Percentiles rank a stretch among this genome's conserved stretches.
Evolutionary conservation across 2,797 vertebrate species (phyloP).

Genomic region (Hephaestus fuliginosus): DNA sequence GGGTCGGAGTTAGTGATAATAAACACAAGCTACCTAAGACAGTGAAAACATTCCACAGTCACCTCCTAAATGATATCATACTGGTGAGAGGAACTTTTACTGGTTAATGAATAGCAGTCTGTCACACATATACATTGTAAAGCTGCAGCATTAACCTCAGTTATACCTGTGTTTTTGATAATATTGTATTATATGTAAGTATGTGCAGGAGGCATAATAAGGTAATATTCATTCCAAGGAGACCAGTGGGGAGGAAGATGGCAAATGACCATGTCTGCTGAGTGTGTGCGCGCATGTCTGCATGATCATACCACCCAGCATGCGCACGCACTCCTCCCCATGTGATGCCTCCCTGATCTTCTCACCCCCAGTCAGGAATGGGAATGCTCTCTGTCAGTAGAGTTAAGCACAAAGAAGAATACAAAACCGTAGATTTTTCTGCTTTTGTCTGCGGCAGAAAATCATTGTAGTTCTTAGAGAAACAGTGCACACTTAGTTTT

Average conservation of each 20-base stretch:
- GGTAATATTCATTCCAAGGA: conserved; percentile 27
- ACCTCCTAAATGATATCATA: conserved; percentile 34
- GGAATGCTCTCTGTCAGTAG: conserved; percentile 38
- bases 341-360: conserved; percentile 74
- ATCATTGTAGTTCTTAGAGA: conserved; percentile 1
- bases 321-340: conserved; percentile 55
- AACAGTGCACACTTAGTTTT: conserved; percentile 31
- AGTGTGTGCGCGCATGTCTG: conserved; percentile 49
- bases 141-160: conserved; percentile 11
- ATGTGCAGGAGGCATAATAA: conserved; percentile 31
- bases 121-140: conserved; percentile 30
- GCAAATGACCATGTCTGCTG: conserved; percentile 65
- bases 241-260: conserved; percentile 44
- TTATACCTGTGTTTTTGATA: conserved; percentile 24
- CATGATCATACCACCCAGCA: conserved; percentile 47
- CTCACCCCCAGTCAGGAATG: conserved; percentile 33
- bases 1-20: conserved; percentile 2
- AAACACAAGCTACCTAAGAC: conserved; percentile 31
- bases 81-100: conserved; percentile 36
- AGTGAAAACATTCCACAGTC: conserved; percentile 52
- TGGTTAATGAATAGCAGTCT: conserved; percentile 34
- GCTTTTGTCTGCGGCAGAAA: background rate
- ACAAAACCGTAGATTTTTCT: conserved; percentile 1
- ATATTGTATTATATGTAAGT: conserved; percentile 59
- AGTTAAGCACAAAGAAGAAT: conserved; percentile 8